These are phyloP conservation scores for Danio albolineatus DNA, from an alignment of 2,797 vertebrate genomes.

Conservation along the genomic window DNA sequence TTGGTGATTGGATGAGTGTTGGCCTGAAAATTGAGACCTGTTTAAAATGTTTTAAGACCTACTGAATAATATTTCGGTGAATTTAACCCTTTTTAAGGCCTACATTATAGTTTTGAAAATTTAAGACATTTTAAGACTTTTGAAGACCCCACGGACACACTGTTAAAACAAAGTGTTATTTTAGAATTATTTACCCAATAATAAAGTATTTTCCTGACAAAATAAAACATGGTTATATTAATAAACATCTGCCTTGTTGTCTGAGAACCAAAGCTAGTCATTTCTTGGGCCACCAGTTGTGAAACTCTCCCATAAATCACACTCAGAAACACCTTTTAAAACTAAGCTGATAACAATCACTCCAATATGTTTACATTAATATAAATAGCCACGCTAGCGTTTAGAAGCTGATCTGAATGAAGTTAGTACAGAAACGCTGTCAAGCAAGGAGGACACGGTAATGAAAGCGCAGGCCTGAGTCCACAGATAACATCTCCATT, in stretches of 20 bases:
- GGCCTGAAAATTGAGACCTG: too few species aligned
- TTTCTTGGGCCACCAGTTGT: neutral
- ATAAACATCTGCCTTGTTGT: neutral
- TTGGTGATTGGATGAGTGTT: too few species aligned
- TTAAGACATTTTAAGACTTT: too few species aligned
- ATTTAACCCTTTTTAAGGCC: too few species aligned
- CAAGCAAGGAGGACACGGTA: conserved; percentile 7
- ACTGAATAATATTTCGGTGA: too few species aligned
- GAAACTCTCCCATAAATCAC: conserved; percentile 4
- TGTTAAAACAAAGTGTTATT: too few species aligned
- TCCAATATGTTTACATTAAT: conserved; percentile 11
- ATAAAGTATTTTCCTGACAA: too few species aligned
- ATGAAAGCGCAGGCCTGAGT: conserved; percentile 17
- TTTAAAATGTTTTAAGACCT: too few species aligned
- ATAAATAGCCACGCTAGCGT: neutral
- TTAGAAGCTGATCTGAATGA: conserved; percentile 10
- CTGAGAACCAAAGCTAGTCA: neutral
- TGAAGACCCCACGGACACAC: too few species aligned
- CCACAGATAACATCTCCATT: conserved; percentile 32
- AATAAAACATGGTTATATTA: neutral
- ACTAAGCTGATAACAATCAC: neutral
- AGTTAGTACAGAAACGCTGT: neutral
- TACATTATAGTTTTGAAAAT: too few species aligned
- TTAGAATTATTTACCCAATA: too few species aligned
- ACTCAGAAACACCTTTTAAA: conserved; percentile 4